Evolutionary conservation across 2,113 vertebrate species (phyloP).

Genomic region (Ictalurus punctatus): DNA sequence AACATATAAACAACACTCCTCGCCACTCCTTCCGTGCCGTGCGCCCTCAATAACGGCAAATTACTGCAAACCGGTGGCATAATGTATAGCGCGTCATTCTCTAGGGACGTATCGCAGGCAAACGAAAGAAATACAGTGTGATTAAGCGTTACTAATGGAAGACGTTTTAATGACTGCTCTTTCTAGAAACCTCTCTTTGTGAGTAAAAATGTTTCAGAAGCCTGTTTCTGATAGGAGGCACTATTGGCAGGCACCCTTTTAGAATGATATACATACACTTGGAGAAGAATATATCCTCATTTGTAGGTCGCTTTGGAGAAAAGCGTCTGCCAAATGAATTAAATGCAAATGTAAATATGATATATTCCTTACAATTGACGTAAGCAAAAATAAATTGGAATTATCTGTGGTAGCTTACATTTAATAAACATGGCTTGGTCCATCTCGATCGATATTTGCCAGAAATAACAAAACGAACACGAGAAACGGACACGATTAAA

Average conservation of each 20-base stretch:
- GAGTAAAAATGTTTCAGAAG: conserved; percentile 1
- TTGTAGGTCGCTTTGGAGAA: no score
- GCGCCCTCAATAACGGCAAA: not conserved
- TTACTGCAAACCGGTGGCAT: not conserved
- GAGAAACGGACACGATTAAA: not conserved
- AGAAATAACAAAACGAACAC: not conserved
- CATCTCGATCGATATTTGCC: not conserved
- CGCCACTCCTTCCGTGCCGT: not conserved
- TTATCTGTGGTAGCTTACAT: not conserved
- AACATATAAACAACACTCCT: conserved; percentile 36
- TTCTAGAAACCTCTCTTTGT: not conserved
- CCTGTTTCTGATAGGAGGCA: not conserved
- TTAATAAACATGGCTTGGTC: not conserved
- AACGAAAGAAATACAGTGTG: not conserved
- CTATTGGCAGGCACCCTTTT: not conserved
- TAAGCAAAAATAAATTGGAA: conserved; percentile 6
- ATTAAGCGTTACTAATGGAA: not conserved
- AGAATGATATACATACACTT: conserved; percentile 5
- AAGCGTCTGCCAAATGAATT: no score
- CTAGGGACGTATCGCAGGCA: not conserved
- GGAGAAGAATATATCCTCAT: not conserved
- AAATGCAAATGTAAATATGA: no score
- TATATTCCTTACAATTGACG: not conserved
- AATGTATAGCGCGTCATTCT: not conserved
- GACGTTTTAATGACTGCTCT: not conserved